Conservation (phyloP, 2,113 vertebrate species). For the Trochalopteron elliotii region DNA sequence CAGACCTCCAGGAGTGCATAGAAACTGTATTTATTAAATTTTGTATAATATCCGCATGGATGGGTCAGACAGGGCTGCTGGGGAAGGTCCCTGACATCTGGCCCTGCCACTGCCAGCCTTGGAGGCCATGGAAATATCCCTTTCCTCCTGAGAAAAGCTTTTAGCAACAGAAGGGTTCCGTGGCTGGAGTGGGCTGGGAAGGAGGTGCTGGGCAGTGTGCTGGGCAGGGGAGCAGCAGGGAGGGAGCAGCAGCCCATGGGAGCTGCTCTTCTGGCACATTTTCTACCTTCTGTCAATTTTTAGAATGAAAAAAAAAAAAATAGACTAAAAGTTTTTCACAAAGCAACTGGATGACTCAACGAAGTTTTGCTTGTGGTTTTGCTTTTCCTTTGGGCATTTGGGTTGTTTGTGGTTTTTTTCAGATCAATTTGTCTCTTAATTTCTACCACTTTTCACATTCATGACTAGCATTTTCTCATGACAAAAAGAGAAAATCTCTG, state of each 20-base stretch:
- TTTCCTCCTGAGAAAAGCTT: background rate
- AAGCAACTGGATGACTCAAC: background rate
- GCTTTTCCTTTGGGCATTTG: background rate
- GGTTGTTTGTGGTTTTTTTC: background rate
- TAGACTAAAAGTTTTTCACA: background rate
- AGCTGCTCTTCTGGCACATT: background rate
- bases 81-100: too few species aligned
- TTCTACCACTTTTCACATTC: background rate
- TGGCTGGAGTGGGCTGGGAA: accelerated
- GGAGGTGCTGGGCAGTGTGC: background rate
- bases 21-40: background rate
- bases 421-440: background rate
- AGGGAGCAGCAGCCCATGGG: background rate
- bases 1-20: accelerated
- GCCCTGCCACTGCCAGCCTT: background rate
- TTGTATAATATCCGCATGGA: background rate
- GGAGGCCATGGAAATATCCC: background rate
- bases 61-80: accelerated
- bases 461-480: background rate
- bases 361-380: background rate
- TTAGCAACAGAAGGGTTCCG: background rate
- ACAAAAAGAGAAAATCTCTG: background rate
- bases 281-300: background rate
- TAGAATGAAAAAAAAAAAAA: background rate
- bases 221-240: accelerated